Evolutionary conservation across 2,113 vertebrate genomes (phyloP), one percentile per base, ranked within the genome.

Genomic region (Hemiprocne comata): DNA sequence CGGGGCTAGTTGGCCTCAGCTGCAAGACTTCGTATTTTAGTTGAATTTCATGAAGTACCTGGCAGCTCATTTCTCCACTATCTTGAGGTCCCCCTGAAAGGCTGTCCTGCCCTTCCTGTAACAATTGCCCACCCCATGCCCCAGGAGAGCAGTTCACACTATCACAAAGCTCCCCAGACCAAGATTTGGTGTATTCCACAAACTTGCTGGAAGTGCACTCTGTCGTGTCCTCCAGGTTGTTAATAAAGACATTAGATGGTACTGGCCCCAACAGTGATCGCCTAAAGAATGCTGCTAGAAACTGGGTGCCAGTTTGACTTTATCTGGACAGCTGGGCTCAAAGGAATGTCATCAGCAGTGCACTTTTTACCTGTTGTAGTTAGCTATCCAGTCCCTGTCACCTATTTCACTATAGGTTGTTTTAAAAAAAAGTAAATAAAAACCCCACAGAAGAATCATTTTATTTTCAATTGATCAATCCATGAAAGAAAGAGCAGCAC

Each of bases 401-500:
- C 29, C 24, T 8, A 48, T 69, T 78, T 72, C 29, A 57, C 34
- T n/a, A 13, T 10, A 82, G 3, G 9, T 31, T 79, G 87, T 74
- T 90, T 65, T 2, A 24, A 79, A 75, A 87, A 53, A 58, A 66
- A 79, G 28, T 6, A 90, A 74, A 50, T 19, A 21, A 28, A 89
- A 74, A 58, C 2, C 0, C 82, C 92, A 95, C 60, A 89, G 76
- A 91, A 92, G 69, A 96, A 94, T 89, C 80, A 28, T 93, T 97
- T 97, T 95, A 94, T 95, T 96, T 90, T 85, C 91, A 90, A 95
- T 90, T 75, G 82, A 70, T 92, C 91, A 82, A 66, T 89, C 88
- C 78, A 90, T 29, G 66, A 89, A 95, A 94, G 84, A 90, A 82
- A 73, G 90, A 87, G 91, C 81, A 95, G 91, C 81, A 93, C 86